phyloP scores from a whole-genome alignment of 2,797 vertebrate species.

The Coregonus sp. region DNA sequence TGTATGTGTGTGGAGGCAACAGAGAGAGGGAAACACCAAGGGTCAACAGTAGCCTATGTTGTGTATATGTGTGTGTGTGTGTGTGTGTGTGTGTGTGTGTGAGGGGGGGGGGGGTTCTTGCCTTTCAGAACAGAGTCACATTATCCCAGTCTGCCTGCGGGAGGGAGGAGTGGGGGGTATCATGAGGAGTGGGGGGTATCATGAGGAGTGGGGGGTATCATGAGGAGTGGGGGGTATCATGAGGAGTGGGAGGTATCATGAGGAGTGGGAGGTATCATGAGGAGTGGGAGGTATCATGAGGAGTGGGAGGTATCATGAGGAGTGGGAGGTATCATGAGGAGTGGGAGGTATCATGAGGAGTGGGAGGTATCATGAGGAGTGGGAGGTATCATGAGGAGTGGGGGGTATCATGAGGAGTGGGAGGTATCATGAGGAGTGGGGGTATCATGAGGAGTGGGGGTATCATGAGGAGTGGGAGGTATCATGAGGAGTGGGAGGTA shows the following conservation, averaged over 20 bases:
- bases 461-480: slow-evolving; percentile 5
- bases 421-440: slow-evolving; percentile 3
- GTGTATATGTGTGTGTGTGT: slow-evolving; percentile 3
- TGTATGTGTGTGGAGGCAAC: too few relatives aligned
- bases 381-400: slow-evolving; percentile 2
- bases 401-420: background rate
- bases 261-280: slow-evolving; percentile 20
- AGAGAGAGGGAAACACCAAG: too few relatives aligned
- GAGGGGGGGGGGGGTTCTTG: slow-evolving; percentile 10
- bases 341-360: background rate
- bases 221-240: too few relatives aligned
- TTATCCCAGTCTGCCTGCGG: slow-evolving; percentile 34
- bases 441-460: background rate
- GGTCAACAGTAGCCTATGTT: too few relatives aligned
- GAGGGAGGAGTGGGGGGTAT: slow-evolving; percentile 22
- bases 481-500: background rate
- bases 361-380: slow-evolving; percentile 7
- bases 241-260: slow-evolving; percentile 11
- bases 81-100: background rate
- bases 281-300: slow-evolving; percentile 10
- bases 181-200: slow-evolving; percentile 18
- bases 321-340: background rate
- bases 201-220: slow-evolving; percentile 17
- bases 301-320: background rate
- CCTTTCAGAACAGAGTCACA: slow-evolving; percentile 45